Conservation (phyloP, 2,888 invertebrate genomes). For the Acronicta aceris region DNA sequence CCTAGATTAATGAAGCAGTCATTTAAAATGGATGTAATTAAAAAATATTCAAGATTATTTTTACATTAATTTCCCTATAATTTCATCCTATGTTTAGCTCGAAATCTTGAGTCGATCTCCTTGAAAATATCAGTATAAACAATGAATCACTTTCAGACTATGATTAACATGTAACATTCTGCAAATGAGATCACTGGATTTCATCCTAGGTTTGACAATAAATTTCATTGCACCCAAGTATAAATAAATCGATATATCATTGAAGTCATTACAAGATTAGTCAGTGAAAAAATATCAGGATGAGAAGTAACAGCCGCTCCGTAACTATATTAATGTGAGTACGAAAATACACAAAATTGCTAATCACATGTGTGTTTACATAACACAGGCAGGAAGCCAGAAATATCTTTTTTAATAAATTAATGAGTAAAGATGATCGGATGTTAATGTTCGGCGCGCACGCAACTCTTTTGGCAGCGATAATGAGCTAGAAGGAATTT, state of each 20-base stretch:
- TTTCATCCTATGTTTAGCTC: no score
- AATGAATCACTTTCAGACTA: conserved; percentile 43
- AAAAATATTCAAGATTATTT: no score
- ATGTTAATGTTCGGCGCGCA: conserved; percentile 26
- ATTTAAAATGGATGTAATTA: no score
- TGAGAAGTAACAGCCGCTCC: conserved; percentile 52
- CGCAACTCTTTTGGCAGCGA: conserved; percentile 1
- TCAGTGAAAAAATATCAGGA: conserved; percentile 47
- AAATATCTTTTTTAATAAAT: conserved; percentile 65
- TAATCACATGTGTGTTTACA: conserved; percentile 52
- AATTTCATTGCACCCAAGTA: conserved; percentile 43
- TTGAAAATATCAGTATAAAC: conserved; percentile 11
- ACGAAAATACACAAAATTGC: conserved; percentile 44
- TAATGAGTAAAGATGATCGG: conserved; percentile 62
- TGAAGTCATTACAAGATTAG: conserved; percentile 50
- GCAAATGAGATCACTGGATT: conserved; percentile 6
- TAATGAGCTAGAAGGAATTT: no score
- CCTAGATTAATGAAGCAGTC: no score
- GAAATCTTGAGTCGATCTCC: no score
- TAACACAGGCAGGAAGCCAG: conserved; percentile 62
- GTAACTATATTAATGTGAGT: conserved; percentile 48
- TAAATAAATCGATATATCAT: conserved; percentile 54
- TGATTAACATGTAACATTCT: conserved; percentile 49
- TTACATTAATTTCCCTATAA: neutral
- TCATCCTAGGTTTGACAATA: conserved; percentile 45